Conservation (phyloP, 2,888 invertebrate species). For the Phyto melanocephala region DNA sequence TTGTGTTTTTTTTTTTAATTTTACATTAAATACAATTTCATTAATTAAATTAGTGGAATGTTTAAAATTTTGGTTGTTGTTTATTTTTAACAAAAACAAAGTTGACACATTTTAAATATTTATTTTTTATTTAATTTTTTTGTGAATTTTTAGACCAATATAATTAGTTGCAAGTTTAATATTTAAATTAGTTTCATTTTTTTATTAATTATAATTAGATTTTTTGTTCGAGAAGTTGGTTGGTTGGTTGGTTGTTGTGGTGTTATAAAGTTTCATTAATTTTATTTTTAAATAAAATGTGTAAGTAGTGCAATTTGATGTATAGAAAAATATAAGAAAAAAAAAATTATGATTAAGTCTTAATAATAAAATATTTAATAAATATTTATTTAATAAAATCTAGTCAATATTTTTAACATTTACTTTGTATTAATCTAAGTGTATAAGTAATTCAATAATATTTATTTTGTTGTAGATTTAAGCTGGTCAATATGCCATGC, state of each 20-base stretch:
- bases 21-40: background rate
- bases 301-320: conserved; percentile 31
- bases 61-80: conserved; percentile 45
- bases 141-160: too few species aligned
- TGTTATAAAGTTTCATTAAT: conserved; percentile 53
- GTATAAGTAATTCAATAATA: too few species aligned
- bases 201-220: too few species aligned
- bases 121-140: conserved; percentile 28
- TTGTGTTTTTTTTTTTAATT: conserved; percentile 58
- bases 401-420: too few species aligned
- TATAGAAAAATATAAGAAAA: conserved; percentile 4
- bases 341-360: conserved; percentile 23
- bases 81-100: too few species aligned
- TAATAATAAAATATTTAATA: conserved; percentile 3
- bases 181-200: too few species aligned
- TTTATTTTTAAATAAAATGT: conserved; percentile 36
- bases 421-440: conserved; percentile 13
- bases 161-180: too few species aligned
- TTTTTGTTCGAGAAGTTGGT: conserved; percentile 20
- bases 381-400: conserved; percentile 9
- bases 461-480: too few species aligned
- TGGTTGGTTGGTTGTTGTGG: conserved; percentile 20
- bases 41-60: conserved; percentile 66
- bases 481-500: too few species aligned
- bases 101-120: background rate